Evolutionary conservation across 2,888 invertebrate genomes (phyloP), one percentile per base, ranked within the genome.

Genomic region (Nebria salina): DNA sequence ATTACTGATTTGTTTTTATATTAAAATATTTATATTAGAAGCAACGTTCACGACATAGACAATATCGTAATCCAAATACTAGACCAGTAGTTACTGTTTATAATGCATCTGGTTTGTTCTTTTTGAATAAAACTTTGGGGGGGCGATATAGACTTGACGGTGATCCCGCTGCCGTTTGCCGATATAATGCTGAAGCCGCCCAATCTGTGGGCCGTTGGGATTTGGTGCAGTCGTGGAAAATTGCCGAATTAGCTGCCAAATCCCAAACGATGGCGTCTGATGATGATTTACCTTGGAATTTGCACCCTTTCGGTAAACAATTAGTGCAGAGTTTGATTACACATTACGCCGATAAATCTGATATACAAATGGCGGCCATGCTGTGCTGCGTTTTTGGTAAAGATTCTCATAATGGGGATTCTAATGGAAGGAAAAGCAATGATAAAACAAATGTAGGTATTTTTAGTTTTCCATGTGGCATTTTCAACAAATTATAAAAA

Each of bases 341-440:
- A 73, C 95, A 96, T 88, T 96, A 95, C 87, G 95, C 96, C 0
- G 91, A 92, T 84, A 92, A 94, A 77, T 93, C 94, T 6, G 98
- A 98, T 88, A 91, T 98, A 15, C 98, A 98, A 90, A 98, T 96
- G 89, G 96, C 98, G 3, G 98, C 97, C 1, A 96, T 98, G 95
- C 87, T 98, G 81, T 95, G 96, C 83, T 97, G 98, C 87, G 93
- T 95, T 1, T 97, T 98, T 88, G 94, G 95, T 82, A 92, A 93
- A 81, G 87, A 87, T 66, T 65, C 34, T 72, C 54, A 54, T 34
- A 65, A 41, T 2, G 73, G 73, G 25, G 25, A 25, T 20, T 72
- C 70, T 6, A 20, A 72, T 6, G 70, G 26, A 13, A 76, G 81
- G 64, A 81, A 65, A 81, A 76, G 76, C 76, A 76, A 76, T 76